phyloP scores from a whole-genome alignment of 2,113 vertebrate genomes.

The Potamarius usumacintae region DNA sequence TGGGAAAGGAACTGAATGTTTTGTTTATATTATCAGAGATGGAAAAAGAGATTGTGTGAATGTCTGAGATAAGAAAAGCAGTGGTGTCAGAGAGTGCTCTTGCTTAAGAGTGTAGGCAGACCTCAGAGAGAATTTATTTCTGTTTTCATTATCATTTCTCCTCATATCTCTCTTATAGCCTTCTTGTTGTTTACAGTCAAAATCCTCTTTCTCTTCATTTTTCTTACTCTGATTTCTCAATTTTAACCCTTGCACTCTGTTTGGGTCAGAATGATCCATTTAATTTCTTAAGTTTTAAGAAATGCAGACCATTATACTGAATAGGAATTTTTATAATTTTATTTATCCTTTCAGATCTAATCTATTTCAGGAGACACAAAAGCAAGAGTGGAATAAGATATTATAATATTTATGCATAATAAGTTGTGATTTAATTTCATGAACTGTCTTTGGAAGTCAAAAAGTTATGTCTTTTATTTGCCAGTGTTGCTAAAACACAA shows the following conservation, averaged over 20 bases:
- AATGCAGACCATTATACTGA: background rate
- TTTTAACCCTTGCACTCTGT: background rate
- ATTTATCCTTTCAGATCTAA: background rate
- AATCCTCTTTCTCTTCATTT: background rate
- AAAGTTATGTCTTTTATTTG: background rate
- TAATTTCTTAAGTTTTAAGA: background rate
- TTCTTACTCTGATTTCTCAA: background rate
- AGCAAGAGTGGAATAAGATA: background rate
- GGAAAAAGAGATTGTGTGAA: background rate
- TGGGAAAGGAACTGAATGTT: background rate
- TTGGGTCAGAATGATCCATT: background rate
- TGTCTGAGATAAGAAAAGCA: background rate
- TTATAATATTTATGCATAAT: background rate
- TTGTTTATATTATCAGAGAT: constrained; percentile 26
- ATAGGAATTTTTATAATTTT: background rate
- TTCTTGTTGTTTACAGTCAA: background rate
- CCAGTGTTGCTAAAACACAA: background rate
- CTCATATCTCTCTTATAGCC: background rate
- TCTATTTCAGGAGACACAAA: background rate
- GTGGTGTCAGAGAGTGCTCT: constrained; percentile 8
- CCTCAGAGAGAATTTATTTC: constrained; percentile 13
- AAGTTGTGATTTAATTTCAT: background rate
- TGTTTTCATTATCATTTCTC: constrained; percentile 17
- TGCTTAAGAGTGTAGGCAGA: constrained; percentile 14
- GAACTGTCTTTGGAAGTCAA: background rate